Evolutionary conservation across 2,797 vertebrate genomes (phyloP).

Genomic region (Trichosurus vulpecula): DNA sequence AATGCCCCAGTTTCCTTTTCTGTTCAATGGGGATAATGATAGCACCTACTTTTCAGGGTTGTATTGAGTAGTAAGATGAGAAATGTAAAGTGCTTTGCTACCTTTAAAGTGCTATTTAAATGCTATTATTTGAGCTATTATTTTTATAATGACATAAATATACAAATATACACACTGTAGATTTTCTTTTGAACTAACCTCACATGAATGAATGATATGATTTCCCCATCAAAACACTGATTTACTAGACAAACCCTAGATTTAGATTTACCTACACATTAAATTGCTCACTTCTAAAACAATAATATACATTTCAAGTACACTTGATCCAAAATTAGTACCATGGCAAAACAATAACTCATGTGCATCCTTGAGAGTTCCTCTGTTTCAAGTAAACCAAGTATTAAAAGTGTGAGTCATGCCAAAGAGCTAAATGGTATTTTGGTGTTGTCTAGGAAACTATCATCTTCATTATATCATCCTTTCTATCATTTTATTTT

Average conservation of each 20-base stretch:
- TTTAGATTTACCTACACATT: neutral
- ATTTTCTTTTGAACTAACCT: neutral
- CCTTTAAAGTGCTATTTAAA: too few relatives aligned
- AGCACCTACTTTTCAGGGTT: too few relatives aligned
- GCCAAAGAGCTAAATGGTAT: neutral
- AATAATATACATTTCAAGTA: neutral
- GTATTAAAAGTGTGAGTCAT: constrained; percentile 23
- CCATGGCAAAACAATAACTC: neutral
- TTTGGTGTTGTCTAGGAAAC: neutral
- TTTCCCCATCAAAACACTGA: neutral
- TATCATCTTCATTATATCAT: neutral
- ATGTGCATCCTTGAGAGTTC: neutral
- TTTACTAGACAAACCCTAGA: neutral
- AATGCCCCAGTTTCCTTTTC: too few relatives aligned
- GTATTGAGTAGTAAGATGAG: too few relatives aligned
- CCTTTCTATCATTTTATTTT: neutral
- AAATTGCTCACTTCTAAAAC: neutral
- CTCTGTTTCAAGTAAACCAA: constrained; percentile 7
- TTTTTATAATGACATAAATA: neutral
- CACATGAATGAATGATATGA: constrained; percentile 4
- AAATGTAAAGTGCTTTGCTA: too few relatives aligned
- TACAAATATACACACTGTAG: constrained; percentile 7
- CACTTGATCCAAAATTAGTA: neutral
- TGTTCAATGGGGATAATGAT: too few relatives aligned
- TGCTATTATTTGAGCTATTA: too few relatives aligned